Conservation (phyloP, 2,888 invertebrate genomes). For the Junonia oenone region DNA sequence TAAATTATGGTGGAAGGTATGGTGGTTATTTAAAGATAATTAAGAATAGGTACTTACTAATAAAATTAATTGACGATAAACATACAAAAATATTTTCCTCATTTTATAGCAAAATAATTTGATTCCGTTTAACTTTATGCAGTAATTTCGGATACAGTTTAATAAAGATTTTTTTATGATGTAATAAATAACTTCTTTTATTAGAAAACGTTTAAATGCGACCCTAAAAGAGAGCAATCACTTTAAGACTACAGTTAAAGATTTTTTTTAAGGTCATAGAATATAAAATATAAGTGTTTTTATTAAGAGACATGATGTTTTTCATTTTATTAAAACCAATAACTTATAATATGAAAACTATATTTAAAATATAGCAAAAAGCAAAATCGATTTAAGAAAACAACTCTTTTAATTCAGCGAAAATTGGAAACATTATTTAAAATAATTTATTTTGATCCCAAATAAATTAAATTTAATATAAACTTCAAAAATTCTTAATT, state of each 20-base stretch:
- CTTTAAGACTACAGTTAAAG: neutral
- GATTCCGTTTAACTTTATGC: neutral
- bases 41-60: too few relatives aligned
- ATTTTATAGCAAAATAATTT: neutral
- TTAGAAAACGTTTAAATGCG: constrained; percentile 7
- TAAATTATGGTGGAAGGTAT: too few relatives aligned
- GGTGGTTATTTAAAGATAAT: too few relatives aligned
- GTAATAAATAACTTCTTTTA: constrained; percentile 12
- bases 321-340: too few relatives aligned
- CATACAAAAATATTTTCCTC: neutral
- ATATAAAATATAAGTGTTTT: neutral
- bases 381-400: too few relatives aligned
- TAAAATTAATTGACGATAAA: too few relatives aligned
- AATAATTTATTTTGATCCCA: too few relatives aligned
- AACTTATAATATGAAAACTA: too few relatives aligned
- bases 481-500: neutral
- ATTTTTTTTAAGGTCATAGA: neutral
- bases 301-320: too few relatives aligned
- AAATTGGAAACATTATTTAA: too few relatives aligned
- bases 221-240: constrained; percentile 10
- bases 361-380: too few relatives aligned
- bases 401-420: too few relatives aligned
- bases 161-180: constrained; percentile 7
- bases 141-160: constrained; percentile 6
- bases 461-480: neutral